Evolutionary conservation across 1,140 invertebrate genomes (phyloP).

Genomic region (Drosophila orosa): DNA sequence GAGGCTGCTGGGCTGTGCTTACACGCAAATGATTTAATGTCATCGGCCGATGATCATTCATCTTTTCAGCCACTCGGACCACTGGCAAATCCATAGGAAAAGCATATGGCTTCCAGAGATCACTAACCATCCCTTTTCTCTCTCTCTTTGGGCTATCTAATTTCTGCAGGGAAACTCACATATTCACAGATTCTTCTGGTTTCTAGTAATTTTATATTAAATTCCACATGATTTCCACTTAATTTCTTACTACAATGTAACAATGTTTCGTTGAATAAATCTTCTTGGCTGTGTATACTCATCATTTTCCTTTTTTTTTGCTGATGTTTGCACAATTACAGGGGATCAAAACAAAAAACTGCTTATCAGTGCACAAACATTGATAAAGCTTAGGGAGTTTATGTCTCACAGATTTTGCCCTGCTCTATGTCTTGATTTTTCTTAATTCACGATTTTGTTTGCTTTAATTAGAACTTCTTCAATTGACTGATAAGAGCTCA

Average conservation of each 20-base stretch:
- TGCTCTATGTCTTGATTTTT: background rate
- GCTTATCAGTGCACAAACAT: constrained; percentile 53
- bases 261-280: background rate
- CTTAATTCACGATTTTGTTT: background rate
- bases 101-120: constrained; percentile 45
- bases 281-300: background rate
- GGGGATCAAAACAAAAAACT: constrained; percentile 46
- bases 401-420: background rate
- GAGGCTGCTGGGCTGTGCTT: constrained; percentile 1
- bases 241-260: background rate
- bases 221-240: background rate
- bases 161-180: constrained; percentile 58
- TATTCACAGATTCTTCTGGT: background rate
- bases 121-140: background rate
- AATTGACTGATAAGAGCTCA: background rate
- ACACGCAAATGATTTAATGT: constrained; percentile 69
- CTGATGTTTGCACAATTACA: constrained; percentile 44
- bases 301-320: constrained; percentile 10
- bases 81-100: background rate
- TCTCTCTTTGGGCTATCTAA: constrained; percentile 40
- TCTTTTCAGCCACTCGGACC: constrained; percentile 27
- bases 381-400: background rate
- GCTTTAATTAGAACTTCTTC: background rate
- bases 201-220: background rate
- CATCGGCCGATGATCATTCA: constrained; percentile 72